Evolutionary conservation across 64 coral and sea anemone genomes (phyloP), one percentile per base, ranked within the genome.

Genomic region (Stylophora pistillata): DNA sequence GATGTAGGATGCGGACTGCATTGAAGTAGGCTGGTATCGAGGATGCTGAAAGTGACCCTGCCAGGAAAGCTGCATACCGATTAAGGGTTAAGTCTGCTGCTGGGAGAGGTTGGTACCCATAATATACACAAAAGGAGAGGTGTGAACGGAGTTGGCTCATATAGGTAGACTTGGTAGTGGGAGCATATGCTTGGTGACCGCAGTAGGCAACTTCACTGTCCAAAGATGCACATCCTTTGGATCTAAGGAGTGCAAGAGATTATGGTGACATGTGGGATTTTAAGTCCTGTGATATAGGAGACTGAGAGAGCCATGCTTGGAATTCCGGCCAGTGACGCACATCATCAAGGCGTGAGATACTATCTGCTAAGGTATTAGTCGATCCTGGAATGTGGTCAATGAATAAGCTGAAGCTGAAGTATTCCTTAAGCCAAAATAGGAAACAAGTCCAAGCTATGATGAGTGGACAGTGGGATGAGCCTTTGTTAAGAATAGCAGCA

Each of bases 401-500:
- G 13, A 28, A 29, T 25, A 89, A 62, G 33, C 71, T 33, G 60
- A n/a, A n/a, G n/a, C n/a, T n/a, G n/a, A n/a, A n/a, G n/a, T n/a
- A n/a, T n/a, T n/a, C n/a, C n/a, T n/a, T n/a, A 89, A 41, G 18
- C 30, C 74, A 89, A 70, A 29, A 37, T 71, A 89, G 55, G 86
- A 25, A 92, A 92, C 11, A 92, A 27, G 37, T 86, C 28, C 17
- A 68, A 5, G 89, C 82, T 5, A 30, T 72, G 73, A 92, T 92
- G 26, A 92, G 70, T 20, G 33, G 30, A 10, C 31, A 18, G 71
- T 1, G 60, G 13, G 90, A 78, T 1, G 90, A 78, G 34, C 82
- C 90, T 92, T 92, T 92, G 73, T 92, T 92, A n/a, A 92, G 56
- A 26, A 92, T 86, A 10, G 41, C 21, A 12, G 65, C 60, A 9